Conservation (phyloP, 2,888 invertebrate genomes). For the Clostera curtula region DNA sequence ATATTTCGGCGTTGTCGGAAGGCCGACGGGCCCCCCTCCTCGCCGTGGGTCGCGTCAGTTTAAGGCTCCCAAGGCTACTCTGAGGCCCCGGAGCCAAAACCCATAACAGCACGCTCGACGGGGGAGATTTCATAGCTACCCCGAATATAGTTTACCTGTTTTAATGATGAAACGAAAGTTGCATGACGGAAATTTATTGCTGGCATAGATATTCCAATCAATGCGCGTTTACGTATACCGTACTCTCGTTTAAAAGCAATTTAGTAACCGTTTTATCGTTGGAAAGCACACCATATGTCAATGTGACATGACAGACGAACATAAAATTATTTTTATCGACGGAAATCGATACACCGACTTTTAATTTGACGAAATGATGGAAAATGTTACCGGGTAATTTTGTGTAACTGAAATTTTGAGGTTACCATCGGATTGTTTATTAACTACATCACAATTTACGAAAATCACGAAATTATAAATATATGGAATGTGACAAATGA, state of each 20-base stretch:
- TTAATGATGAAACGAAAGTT: constrained; percentile 20
- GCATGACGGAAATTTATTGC: constrained; percentile 23
- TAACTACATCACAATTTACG: constrained; percentile 26
- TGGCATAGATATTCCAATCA: no score
- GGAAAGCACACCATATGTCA: constrained; percentile 58
- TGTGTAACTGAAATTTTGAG: constrained; percentile 21
- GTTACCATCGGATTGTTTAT: constrained; percentile 4
- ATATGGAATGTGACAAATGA: constrained; percentile 22
- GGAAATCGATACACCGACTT: constrained; percentile 34
- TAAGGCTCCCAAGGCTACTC: no score
- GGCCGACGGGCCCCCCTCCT: no score
- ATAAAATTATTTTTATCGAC: constrained; percentile 47
- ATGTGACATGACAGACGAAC: constrained; percentile 55
- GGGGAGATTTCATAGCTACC: no score
- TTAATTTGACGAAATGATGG: constrained; percentile 16
- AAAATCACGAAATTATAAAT: constrained; percentile 21
- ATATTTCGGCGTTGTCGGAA: no score
- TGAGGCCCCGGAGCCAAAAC: no score
- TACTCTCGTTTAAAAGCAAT: constrained; percentile 43
- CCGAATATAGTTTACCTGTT: constrained; percentile 23
- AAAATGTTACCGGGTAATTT: constrained; percentile 21
- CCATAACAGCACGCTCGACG: no score
- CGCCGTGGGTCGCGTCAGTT: no score
- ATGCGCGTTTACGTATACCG: constrained; percentile 52
- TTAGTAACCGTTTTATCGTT: constrained; percentile 52